Evolutionary conservation across 2,797 vertebrate species (phyloP).

Genomic region (Hippopotamyrus pictus): DNA sequence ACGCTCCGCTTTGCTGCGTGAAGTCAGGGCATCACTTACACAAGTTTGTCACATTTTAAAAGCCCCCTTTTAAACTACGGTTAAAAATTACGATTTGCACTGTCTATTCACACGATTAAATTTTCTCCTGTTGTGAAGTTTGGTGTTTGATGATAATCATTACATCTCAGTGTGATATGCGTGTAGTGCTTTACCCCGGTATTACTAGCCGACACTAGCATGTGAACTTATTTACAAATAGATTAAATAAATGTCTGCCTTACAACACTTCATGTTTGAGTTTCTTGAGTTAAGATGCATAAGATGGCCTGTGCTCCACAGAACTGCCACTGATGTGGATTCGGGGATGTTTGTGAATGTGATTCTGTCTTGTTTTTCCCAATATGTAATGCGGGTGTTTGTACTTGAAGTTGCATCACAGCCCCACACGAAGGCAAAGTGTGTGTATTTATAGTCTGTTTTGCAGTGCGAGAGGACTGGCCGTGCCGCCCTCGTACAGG

Average conservation of each 20-base stretch:
- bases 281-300: neutral
- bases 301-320: neutral
- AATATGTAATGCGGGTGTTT: neutral
- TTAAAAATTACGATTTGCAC: neutral
- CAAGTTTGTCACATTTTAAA: neutral
- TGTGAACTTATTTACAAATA: neutral
- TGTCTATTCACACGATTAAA: neutral
- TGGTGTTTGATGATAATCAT: neutral
- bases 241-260: neutral
- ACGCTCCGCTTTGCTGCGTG: neutral
- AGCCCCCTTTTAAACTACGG: neutral
- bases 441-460: constrained; percentile 10
- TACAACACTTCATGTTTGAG: neutral
- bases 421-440: neutral
- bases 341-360: neutral
- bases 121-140: neutral
- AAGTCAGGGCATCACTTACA: neutral
- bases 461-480: neutral
- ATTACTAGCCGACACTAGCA: neutral
- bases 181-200: neutral
- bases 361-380: neutral
- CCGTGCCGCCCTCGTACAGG: neutral
- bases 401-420: neutral
- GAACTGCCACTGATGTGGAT: neutral
- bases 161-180: neutral